Percentiles rank a stretch among this genome's conserved stretches.
These are phyloP conservation scores for Belonocnema kinseyi DNA, from an alignment of 1,140 invertebrate genomes.

Conservation along the genomic window DNA sequence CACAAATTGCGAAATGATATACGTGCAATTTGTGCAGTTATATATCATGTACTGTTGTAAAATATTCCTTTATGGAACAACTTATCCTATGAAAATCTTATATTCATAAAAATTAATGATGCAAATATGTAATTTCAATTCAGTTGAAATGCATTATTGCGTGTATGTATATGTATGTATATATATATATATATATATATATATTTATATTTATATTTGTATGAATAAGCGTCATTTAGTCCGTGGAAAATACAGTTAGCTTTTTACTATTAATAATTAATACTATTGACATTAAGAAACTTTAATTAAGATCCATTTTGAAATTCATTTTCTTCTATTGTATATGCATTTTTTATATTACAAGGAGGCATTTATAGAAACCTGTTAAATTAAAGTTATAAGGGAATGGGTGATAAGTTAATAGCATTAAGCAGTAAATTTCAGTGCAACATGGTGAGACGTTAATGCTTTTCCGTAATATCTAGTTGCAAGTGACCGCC, in stretches of 20 bases:
- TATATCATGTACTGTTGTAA: not conserved
- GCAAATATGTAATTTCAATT: not conserved
- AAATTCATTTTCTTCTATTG: no score
- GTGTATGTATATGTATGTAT: no score
- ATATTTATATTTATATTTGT: no score
- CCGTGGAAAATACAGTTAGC: no score
- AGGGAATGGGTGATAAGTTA: not conserved
- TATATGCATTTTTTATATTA: no score
- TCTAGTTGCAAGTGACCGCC: conserved; percentile 15
- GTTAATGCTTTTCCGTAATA: conserved; percentile 28
- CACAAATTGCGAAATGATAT: not conserved
- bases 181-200: no score
- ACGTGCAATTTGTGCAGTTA: not conserved
- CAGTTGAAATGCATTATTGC: not conserved
- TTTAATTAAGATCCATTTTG: no score
- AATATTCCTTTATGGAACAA: not conserved
- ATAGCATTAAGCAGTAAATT: conserved; percentile 7
- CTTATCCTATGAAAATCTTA: not conserved
- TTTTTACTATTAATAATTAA: no score
- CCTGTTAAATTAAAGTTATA: not conserved
- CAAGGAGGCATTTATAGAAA: not conserved
- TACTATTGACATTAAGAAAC: no score
- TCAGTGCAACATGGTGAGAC: not conserved
- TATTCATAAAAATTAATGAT: not conserved
- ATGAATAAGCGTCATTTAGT: not conserved